Evolutionary conservation across 2,113 vertebrate genomes (phyloP), one percentile per base, ranked within the genome.

Genomic region (Crotalus helleri): DNA sequence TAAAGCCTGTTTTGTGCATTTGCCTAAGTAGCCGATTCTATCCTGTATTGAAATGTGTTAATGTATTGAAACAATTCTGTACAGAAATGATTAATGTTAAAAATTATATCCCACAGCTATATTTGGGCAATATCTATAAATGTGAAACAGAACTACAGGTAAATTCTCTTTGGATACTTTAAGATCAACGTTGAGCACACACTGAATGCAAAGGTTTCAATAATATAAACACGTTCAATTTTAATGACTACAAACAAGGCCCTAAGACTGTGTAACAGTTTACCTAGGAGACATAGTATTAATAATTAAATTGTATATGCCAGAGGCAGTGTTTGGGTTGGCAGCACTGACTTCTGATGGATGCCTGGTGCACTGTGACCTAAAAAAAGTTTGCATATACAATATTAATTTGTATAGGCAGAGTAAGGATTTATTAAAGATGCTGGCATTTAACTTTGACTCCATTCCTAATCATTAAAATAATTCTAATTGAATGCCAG

Each of bases 261-360:
- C 98, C 98, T 98, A 98, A 98, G 98, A 98, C 98, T 98, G 97
- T 98, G 98, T 98, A 98, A 98, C 97, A 97, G 98, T 98, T 98
- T 98, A 99, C 98, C 98, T 98, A 98, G 98, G 99, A 98, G 98
- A 98, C 97, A 95, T 96, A 97, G 97, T 98, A 99, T 99, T 99
- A 99, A 99, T 99, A 99, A 99, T 99, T 99, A 98, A 99, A 98
- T 98, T 97, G 98, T 97, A 97, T 98, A 98, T 98, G 98, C 98
- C 98, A 98, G 98, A 99, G 98, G 98, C 98, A 96, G 97, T 97
- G 97, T 98, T 98, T 97, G 98, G 98, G 98, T 98, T 98, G 98
- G 97, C 98, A 98, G 98, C 98, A 97, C 97, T 97, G 98, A 97
- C 98, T 97, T 98, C 98, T 98, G 98, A 98, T 98, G 97, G 97